A percentile compares a stretch with the other conserved stretches of the same genome.
phyloP scores from a whole-genome alignment of 2,797 vertebrate species.

The Pyrrhura leucotis region DNA sequence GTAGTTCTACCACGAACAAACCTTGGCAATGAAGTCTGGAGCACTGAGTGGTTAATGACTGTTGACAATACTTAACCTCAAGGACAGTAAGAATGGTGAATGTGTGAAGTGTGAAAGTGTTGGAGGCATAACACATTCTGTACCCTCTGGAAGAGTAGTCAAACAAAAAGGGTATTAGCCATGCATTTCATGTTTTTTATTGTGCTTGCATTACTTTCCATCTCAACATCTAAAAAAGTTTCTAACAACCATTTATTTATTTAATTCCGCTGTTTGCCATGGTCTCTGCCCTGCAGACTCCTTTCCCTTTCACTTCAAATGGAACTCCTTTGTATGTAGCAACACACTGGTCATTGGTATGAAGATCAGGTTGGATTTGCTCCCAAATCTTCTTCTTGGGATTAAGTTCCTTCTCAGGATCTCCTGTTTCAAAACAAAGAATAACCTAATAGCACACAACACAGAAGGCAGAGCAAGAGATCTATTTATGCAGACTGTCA shows the following conservation, averaged over 20 bases:
- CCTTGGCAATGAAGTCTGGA: background rate
- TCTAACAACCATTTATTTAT: slow-evolving; percentile 79
- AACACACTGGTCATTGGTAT: slow-evolving; percentile 86
- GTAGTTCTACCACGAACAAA: background rate
- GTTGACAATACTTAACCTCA: background rate
- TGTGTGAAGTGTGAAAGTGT: background rate
- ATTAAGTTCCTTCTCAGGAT: slow-evolving; percentile 96
- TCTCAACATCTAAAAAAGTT: slow-evolving; percentile 25
- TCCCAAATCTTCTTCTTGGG: slow-evolving; percentile 99
- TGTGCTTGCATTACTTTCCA: slow-evolving; percentile 75
- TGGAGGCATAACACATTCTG: background rate
- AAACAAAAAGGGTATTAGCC: slow-evolving; percentile 57
- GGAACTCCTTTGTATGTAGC: slow-evolving; percentile 93
- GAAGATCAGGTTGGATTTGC: slow-evolving; percentile 93
- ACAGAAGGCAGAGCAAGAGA: background rate
- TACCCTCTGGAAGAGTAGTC: background rate
- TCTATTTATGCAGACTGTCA: background rate
- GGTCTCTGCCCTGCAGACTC: slow-evolving; percentile 90
- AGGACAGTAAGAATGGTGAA: background rate
- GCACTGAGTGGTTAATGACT: background rate
- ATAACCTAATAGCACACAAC: background rate
- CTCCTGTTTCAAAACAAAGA: slow-evolving; percentile 82
- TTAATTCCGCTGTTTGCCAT: slow-evolving; percentile 95
- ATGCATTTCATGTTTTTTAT: slow-evolving; percentile 77
- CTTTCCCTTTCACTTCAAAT: slow-evolving; percentile 92